Percentiles rank a stretch among this genome's conserved stretches.
phyloP scores from a whole-genome alignment of 2,888 invertebrate genomes.

The Drosophila rellima region DNA sequence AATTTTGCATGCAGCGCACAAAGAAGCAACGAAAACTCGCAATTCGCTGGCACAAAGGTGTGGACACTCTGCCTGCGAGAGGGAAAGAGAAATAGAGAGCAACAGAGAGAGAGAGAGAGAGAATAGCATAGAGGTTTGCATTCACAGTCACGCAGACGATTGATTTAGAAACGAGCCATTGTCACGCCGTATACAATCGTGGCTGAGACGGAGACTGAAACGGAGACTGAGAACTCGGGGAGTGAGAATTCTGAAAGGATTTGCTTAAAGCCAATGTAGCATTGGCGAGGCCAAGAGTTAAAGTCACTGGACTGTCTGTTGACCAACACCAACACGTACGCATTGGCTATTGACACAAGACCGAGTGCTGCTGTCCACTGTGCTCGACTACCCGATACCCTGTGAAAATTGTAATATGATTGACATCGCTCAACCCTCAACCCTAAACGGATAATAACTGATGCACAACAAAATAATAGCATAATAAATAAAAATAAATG shows the following conservation, averaged over 20 bases:
- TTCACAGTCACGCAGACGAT: constrained; percentile 75
- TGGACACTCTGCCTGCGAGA: not conserved
- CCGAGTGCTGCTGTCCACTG: not conserved
- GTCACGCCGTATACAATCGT: constrained; percentile 69
- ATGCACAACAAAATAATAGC: no score
- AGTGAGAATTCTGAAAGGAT: constrained; percentile 9
- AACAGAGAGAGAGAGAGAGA: not conserved
- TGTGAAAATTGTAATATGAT: not conserved
- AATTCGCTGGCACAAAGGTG: constrained; percentile 18
- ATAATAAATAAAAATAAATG: no score
- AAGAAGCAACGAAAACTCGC: constrained; percentile 33
- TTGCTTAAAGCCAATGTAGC: constrained; percentile 50
- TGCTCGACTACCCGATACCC: not conserved
- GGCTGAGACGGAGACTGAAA: constrained; percentile 8
- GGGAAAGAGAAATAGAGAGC: not conserved
- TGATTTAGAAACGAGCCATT: constrained; percentile 74
- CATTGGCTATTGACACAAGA: constrained; percentile 54
- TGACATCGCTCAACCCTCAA: no score
- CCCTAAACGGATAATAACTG: no score
- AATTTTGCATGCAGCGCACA: constrained; percentile 79
- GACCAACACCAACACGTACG: constrained; percentile 69
- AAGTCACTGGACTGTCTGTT: constrained; percentile 31
- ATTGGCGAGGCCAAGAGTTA: constrained; percentile 12
- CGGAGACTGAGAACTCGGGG: not conserved
- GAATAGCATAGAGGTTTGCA: not conserved